phyloP scores from a whole-genome alignment of 2,797 vertebrate genomes.

The Myotis vivesi region DNA sequence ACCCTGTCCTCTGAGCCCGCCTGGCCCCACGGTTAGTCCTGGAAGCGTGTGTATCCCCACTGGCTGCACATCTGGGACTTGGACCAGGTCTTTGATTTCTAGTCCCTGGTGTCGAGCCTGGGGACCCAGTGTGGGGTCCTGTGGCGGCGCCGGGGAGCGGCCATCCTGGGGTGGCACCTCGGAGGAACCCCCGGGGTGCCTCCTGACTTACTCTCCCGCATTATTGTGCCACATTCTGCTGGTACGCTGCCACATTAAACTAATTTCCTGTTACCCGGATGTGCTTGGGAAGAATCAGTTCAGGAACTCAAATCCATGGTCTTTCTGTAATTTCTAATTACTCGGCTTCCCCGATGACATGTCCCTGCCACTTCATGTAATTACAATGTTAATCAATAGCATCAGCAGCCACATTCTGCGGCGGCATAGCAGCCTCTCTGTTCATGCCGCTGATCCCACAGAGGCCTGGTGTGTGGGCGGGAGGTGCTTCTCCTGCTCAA shows the following conservation, averaged over 20 bases:
- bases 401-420: constrained; percentile 8
- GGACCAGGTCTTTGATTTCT: neutral
- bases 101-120: fast-evolving
- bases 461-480: neutral
- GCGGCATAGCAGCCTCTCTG: neutral
- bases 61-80: neutral
- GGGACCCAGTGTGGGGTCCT: neutral
- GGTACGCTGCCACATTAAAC: constrained; percentile 25
- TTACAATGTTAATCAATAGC: constrained; percentile 81
- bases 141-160: neutral
- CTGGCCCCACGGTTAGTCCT: fast-evolving
- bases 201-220: neutral
- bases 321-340: constrained; percentile 81
- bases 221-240: neutral
- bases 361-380: constrained; percentile 78
- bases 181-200: neutral
- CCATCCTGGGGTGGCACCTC: fast-evolving
- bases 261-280: constrained; percentile 67
- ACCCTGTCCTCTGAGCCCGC: fast-evolving
- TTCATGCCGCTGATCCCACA: neutral
- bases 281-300: constrained; percentile 67
- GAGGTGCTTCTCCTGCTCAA: neutral
- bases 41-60: neutral
- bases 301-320: constrained; percentile 69
- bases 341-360: constrained; percentile 77